Percentiles rank a stretch among this genome's conserved stretches.
phyloP scores from a whole-genome alignment of 2,797 vertebrate species.

The Gallirallus australis region DNA sequence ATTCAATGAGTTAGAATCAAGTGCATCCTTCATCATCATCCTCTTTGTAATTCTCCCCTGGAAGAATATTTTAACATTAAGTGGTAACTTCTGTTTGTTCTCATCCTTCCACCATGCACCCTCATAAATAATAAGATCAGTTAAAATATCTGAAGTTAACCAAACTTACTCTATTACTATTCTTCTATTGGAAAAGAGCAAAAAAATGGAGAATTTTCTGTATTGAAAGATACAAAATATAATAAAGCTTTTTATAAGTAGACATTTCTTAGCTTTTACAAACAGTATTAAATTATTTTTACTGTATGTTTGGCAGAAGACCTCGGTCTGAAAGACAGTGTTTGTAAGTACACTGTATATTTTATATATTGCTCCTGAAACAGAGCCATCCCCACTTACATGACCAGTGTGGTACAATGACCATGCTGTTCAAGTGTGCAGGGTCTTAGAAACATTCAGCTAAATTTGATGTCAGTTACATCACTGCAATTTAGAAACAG shows the following conservation, averaged over 20 bases:
- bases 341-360: not conserved
- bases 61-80: not conserved
- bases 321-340: not conserved
- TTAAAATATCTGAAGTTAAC: not conserved
- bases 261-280: not conserved
- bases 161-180: not conserved
- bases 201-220: not conserved
- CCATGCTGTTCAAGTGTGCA: not conserved
- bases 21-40: not conserved
- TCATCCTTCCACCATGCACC: not conserved
- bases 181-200: not conserved
- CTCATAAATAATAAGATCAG: not conserved
- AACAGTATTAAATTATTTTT: not conserved
- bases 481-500: not conserved
- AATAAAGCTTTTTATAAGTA: rapidly evolving
- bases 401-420: not conserved
- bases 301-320: not conserved
- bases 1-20: not conserved
- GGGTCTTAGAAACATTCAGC: not conserved
- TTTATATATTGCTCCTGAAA: not conserved
- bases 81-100: not conserved
- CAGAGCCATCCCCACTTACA: rapidly evolving
- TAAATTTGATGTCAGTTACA: not conserved
- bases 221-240: not conserved
- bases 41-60: not conserved